These are phyloP conservation scores for Hymenochirus boettgeri DNA, from an alignment of 2,113 vertebrate genomes.

Conservation along the genomic window DNA sequence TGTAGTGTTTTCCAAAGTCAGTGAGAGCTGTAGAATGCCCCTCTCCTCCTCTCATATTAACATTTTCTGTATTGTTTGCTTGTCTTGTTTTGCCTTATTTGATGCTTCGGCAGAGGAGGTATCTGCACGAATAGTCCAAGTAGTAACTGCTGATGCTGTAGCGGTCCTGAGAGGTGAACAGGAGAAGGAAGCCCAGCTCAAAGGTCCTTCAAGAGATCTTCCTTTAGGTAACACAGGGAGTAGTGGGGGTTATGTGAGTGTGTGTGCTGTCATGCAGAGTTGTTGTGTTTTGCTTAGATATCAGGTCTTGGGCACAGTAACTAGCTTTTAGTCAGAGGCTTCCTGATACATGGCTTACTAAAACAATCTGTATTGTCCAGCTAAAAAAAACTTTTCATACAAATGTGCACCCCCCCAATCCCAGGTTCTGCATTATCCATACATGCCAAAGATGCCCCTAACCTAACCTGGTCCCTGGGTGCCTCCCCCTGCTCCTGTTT, in stretches of 20 bases:
- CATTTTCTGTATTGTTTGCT: conserved; percentile 40
- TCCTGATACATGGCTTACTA: too few species aligned
- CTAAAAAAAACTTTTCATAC: too few species aligned
- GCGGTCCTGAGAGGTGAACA: conserved; percentile 95
- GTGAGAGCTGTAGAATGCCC: background rate
- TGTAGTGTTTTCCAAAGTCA: conserved; percentile 14
- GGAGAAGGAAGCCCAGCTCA: conserved; percentile 77
- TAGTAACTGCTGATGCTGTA: conserved; percentile 96
- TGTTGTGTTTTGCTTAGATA: background rate
- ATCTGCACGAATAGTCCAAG: conserved; percentile 95
- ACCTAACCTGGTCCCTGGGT: too few species aligned
- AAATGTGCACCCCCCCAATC: too few species aligned
- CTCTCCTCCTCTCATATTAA: conserved; percentile 34
- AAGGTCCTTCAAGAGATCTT: conserved; percentile 72
- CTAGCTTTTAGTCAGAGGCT: too few species aligned
- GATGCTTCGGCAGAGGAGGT: conserved; percentile 82
- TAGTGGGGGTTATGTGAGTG: conserved; percentile 9
- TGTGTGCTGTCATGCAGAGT: conserved; percentile 19
- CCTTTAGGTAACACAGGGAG: conserved; percentile 80
- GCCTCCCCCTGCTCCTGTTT: too few species aligned
- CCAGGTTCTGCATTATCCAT: too few species aligned
- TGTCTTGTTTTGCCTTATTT: conserved; percentile 46
- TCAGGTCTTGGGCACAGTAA: background rate
- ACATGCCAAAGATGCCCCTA: too few species aligned
- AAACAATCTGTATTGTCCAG: too few species aligned